These are phyloP conservation scores for Thyatira batis DNA, from an alignment of 2,888 invertebrate genomes.

Conservation along the genomic window DNA sequence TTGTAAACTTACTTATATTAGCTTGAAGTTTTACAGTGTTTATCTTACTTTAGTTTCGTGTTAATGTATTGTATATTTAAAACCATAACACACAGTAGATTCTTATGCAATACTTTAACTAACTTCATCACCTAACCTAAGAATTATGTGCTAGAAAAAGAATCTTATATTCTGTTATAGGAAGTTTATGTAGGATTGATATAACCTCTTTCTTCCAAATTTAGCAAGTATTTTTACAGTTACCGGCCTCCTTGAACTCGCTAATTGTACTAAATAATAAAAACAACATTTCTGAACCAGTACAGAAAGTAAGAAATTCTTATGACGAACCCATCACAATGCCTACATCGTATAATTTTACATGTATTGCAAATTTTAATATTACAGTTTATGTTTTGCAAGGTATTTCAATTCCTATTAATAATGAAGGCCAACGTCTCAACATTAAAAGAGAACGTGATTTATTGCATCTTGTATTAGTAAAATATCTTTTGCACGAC, in stretches of 20 bases:
- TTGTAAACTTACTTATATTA: background rate
- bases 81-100: background rate
- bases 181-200: background rate
- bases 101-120: background rate
- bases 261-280: background rate
- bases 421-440: background rate
- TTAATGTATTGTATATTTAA: background rate
- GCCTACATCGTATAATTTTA: background rate
- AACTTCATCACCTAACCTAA: background rate
- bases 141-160: too few relatives aligned
- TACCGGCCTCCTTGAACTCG: background rate
- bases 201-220: too few relatives aligned
- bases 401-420: background rate
- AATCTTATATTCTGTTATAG: too few relatives aligned
- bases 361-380: background rate
- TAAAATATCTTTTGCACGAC: background rate
- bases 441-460: slow-evolving; percentile 4
- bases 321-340: background rate
- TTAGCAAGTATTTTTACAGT: background rate
- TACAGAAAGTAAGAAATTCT: background rate
- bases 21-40: background rate
- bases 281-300: background rate
- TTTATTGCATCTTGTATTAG: background rate
- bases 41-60: background rate
- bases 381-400: background rate